Percentiles rank a stretch among this genome's conserved stretches.
These are phyloP conservation scores for Axinella damicornis DNA, from an alignment of 37 sponge, comb jelly and placozoan species.

Conservation along the genomic window DNA sequence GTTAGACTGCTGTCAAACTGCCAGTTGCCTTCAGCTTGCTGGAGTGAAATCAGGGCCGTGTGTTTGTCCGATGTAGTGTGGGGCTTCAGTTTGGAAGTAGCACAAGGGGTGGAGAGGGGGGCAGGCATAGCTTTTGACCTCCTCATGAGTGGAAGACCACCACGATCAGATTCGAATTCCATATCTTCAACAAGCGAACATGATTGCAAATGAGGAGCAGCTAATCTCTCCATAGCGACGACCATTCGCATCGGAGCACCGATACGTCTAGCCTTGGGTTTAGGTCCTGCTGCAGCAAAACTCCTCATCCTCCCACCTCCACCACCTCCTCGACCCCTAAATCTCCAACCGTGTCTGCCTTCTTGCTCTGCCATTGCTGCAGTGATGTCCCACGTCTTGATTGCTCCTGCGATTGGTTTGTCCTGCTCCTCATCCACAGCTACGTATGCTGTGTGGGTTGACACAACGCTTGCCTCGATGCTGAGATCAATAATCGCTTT, in stretches of 20 bases:
- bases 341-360: neutral
- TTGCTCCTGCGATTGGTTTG: constrained; percentile 67
- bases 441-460: constrained; percentile 72
- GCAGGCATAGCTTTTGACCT: too few relatives aligned
- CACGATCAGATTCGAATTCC: too few relatives aligned
- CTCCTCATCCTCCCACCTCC: neutral
- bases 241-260: too few relatives aligned
- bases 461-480: constrained; percentile 69
- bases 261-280: neutral
- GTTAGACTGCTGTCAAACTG: constrained; percentile 6
- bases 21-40: constrained; percentile 55
- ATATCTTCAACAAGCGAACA: too few relatives aligned
- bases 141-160: too few relatives aligned
- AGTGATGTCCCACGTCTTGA: constrained; percentile 59
- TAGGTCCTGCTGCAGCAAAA: neutral
- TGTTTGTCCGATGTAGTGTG: constrained; percentile 1
- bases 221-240: too few relatives aligned
- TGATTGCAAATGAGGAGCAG: too few relatives aligned
- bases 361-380: constrained; percentile 21
- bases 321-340: neutral
- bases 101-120: too few relatives aligned
- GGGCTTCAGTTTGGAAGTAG: neutral
- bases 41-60: constrained; percentile 28
- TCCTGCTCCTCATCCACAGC: constrained; percentile 74
- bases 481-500: constrained; percentile 63